Percentiles rank a stretch among this genome's conserved stretches.
phyloP scores from a whole-genome alignment of 2,888 invertebrate genomes.

The Drepana falcataria region DNA sequence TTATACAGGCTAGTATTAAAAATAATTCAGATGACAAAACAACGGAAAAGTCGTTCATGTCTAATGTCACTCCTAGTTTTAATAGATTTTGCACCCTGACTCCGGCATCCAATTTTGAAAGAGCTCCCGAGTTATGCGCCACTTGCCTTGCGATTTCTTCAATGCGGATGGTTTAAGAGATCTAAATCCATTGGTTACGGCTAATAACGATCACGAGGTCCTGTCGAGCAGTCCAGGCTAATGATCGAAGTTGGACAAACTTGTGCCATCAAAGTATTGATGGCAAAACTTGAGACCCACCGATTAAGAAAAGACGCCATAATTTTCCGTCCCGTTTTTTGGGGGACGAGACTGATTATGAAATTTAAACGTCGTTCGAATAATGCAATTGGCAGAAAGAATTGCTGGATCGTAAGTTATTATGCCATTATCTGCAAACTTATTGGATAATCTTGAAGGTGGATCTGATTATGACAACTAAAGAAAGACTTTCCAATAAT shows the following conservation, averaged over 20 bases:
- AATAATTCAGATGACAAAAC: constrained; percentile 28
- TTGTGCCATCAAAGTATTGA: constrained; percentile 64
- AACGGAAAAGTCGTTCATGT: constrained; percentile 44
- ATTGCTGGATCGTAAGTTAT: neutral
- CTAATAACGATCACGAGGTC: constrained; percentile 53
- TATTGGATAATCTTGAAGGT: neutral
- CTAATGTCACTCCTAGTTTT: constrained; percentile 40
- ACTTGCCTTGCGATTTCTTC: constrained; percentile 15
- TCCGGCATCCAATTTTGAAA: constrained; percentile 26
- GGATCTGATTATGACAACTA: no score
- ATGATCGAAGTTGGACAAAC: constrained; percentile 58
- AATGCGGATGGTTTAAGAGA: constrained; percentile 15
- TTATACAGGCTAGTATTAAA: constrained; percentile 10
- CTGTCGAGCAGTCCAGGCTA: constrained; percentile 49
- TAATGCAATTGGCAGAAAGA: neutral
- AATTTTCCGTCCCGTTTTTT: neutral
- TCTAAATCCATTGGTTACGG: constrained; percentile 40
- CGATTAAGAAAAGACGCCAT: constrained; percentile 5
- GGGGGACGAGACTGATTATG: neutral
- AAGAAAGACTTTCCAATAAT: no score
- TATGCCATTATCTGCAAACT: neutral
- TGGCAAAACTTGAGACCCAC: constrained; percentile 40
- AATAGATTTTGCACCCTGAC: constrained; percentile 47
- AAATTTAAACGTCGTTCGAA: neutral
- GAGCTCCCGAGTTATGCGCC: constrained; percentile 18